phyloP scores from a whole-genome alignment of 1,140 invertebrate genomes.

The Drosophila nikananu region DNA sequence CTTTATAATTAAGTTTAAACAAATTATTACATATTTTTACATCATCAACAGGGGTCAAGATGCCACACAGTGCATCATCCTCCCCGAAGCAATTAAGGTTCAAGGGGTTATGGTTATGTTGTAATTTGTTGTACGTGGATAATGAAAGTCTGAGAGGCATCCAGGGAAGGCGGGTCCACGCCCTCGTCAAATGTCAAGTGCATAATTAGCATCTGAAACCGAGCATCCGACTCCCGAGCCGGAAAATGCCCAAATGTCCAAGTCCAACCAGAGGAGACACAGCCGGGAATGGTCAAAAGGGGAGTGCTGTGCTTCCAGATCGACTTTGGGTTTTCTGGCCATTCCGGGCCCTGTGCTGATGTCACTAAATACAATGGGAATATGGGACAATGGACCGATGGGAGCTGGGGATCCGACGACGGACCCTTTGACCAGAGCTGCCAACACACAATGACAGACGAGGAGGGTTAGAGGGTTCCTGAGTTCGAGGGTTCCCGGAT shows the following conservation, averaged over 20 bases:
- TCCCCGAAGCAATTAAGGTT: slow-evolving; percentile 22
- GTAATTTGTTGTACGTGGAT: slow-evolving; percentile 48
- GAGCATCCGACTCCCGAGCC: slow-evolving; percentile 26
- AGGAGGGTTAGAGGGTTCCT: neutral
- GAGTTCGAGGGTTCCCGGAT: slow-evolving; percentile 1
- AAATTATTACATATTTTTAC: neutral
- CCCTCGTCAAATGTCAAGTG: slow-evolving; percentile 78
- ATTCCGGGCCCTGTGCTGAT: slow-evolving; percentile 30
- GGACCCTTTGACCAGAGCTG: slow-evolving; percentile 55
- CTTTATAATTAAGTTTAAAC: too few species aligned
- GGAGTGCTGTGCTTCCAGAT: slow-evolving; percentile 4
- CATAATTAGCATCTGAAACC: slow-evolving; percentile 71
- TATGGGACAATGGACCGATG: slow-evolving; percentile 44
- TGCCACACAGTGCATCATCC: neutral
- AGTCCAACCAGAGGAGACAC: slow-evolving; percentile 22
- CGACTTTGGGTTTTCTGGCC: neutral
- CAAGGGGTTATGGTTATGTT: slow-evolving; percentile 43
- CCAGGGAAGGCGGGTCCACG: neutral
- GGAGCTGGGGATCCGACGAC: slow-evolving; percentile 35
- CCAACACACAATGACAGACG: slow-evolving; percentile 27
- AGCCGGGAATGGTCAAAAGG: slow-evolving; percentile 21
- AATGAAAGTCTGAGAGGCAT: slow-evolving; percentile 31
- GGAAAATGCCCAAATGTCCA: slow-evolving; percentile 43
- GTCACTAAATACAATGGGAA: slow-evolving; percentile 58
- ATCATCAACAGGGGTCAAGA: neutral